phyloP scores from a whole-genome alignment of 2,888 invertebrate species.

The Eupithecia tripunctaria region DNA sequence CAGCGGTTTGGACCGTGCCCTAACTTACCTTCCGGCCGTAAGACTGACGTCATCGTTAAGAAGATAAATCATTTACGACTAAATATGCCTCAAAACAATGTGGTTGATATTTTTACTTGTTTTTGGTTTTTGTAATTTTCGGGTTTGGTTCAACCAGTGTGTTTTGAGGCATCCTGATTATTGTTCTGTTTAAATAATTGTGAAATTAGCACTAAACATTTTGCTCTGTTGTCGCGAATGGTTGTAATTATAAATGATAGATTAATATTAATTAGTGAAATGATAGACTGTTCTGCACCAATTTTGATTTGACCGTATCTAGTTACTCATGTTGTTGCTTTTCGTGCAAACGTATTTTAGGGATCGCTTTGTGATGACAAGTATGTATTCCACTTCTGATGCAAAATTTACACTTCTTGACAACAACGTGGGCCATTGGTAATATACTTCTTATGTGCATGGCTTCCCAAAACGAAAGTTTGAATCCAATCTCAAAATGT shows the following conservation, averaged over 20 bases:
- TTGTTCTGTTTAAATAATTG: slow-evolving; percentile 72
- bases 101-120: slow-evolving; percentile 28
- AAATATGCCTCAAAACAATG: slow-evolving; percentile 40
- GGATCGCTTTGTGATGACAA: slow-evolving; percentile 75
- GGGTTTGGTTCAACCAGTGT: slow-evolving; percentile 21
- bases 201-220: slow-evolving; percentile 77
- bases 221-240: slow-evolving; percentile 81
- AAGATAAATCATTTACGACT: slow-evolving; percentile 26
- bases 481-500: slow-evolving; percentile 77
- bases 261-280: slow-evolving; percentile 76
- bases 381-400: slow-evolving; percentile 50
- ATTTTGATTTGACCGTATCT: slow-evolving; percentile 67
- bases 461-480: slow-evolving; percentile 58
- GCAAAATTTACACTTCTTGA: slow-evolving; percentile 54
- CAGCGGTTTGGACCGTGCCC: slow-evolving; percentile 51
- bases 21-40: slow-evolving; percentile 64
- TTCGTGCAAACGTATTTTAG: slow-evolving; percentile 51
- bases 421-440: slow-evolving; percentile 52
- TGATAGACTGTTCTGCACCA: slow-evolving; percentile 82
- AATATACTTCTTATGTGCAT: slow-evolving; percentile 31
- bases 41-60: slow-evolving; percentile 71
- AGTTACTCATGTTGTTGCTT: slow-evolving; percentile 57
- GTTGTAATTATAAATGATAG: slow-evolving; percentile 81
- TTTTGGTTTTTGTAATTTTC: slow-evolving; percentile 41
- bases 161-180: slow-evolving; percentile 69